Percentiles rank a stretch among this genome's conserved stretches.
phyloP scores from a whole-genome alignment of 64 coral and sea anemone species.

The Montipora foliosa region DNA sequence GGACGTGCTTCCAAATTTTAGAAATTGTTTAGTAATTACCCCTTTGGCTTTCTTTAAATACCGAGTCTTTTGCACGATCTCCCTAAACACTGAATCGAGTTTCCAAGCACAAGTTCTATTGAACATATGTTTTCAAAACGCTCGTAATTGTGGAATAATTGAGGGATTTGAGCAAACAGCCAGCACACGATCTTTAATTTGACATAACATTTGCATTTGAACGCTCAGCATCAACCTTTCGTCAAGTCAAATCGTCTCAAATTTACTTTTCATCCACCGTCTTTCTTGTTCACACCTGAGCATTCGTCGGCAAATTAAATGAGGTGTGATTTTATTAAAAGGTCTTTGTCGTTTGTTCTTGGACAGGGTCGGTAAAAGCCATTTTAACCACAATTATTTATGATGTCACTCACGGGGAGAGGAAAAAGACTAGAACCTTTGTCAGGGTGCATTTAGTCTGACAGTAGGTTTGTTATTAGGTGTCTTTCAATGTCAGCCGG shows the following conservation, averaged over 20 bases:
- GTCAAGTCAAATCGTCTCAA: neutral
- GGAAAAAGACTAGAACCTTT: neutral
- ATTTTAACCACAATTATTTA: slow-evolving; percentile 19
- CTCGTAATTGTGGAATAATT: neutral
- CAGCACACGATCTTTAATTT: neutral
- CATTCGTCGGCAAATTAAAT: neutral
- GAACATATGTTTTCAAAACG: neutral
- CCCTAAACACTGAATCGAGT: neutral
- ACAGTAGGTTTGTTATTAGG: neutral
- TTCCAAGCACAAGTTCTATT: neutral
- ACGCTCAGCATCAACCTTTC: neutral
- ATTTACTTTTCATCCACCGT: neutral
- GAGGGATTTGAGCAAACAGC: neutral
- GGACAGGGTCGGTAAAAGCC: neutral
- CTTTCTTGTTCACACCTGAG: slow-evolving; percentile 19
- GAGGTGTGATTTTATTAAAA: neutral
- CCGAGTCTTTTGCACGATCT: neutral
- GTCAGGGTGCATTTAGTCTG: neutral
- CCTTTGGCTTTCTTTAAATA: neutral
- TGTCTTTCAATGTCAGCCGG: neutral
- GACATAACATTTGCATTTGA: neutral
- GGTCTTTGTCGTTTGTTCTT: slow-evolving; percentile 20
- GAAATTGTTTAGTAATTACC: neutral
- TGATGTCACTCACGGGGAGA: slow-evolving; percentile 14
- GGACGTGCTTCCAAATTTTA: no score